A percentile compares a stretch with the other conserved stretches of the same genome.
Evolutionary conservation across 1,140 invertebrate genomes (phyloP).

Genomic region (Scaptodrosophila lebanonensis): DNA sequence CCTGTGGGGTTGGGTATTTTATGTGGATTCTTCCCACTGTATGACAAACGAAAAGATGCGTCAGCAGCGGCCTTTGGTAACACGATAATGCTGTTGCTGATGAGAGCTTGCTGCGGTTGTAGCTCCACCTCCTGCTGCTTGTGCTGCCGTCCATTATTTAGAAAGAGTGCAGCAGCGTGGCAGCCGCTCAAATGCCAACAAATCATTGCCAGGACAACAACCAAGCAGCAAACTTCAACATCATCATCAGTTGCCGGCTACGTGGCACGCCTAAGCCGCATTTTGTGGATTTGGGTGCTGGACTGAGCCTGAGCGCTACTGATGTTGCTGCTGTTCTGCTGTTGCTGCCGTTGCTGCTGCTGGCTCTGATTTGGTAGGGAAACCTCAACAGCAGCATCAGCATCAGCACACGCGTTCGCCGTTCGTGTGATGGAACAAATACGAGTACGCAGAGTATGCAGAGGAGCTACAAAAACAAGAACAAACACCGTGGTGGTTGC

Average conservation of each 20-base stretch:
- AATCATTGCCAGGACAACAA: slow-evolving; percentile 66
- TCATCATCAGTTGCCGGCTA: slow-evolving; percentile 54
- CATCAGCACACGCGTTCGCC: slow-evolving; percentile 17
- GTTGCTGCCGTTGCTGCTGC: no score
- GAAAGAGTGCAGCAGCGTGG: slow-evolving; percentile 3
- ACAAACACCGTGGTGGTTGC: slow-evolving; percentile 57
- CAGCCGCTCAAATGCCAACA: slow-evolving; percentile 62
- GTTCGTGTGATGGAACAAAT: slow-evolving; percentile 47
- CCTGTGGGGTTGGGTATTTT: no score
- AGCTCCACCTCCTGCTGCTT: neutral
- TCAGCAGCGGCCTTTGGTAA: slow-evolving; percentile 54
- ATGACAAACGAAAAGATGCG: neutral
- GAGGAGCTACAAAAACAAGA: neutral
- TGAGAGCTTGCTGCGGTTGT: slow-evolving; percentile 14
- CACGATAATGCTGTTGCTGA: slow-evolving; percentile 50
- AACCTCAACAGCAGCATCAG: slow-evolving; percentile 5
- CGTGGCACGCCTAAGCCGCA: slow-evolving; percentile 56
- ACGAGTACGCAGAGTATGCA: neutral
- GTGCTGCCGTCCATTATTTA: slow-evolving; percentile 12
- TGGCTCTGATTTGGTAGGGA: no score
- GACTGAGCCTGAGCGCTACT: no score
- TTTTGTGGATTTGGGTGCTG: slow-evolving; percentile 55
- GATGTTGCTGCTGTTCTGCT: slow-evolving; percentile 37
- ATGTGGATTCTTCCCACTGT: no score
- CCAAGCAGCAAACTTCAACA: slow-evolving; percentile 29